Conservation (phyloP, 35 echinoderm and acorn worm genomes). For the Patiria miniata region DNA sequence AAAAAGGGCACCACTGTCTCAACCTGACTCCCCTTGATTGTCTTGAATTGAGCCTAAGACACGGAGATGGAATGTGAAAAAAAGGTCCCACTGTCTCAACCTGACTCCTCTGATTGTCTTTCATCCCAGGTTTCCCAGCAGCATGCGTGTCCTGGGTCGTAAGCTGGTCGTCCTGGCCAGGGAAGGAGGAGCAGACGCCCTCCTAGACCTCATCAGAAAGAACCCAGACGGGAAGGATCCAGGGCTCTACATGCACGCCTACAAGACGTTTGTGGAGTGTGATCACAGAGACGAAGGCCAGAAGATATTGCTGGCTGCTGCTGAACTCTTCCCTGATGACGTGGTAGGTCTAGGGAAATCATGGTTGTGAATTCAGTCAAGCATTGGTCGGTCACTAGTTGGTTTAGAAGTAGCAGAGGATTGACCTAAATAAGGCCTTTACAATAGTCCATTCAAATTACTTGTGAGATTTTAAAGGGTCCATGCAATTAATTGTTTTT, state of each 20-base stretch:
- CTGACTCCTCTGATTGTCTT: background rate
- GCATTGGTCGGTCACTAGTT: background rate
- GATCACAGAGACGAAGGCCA: slow-evolving; percentile 48
- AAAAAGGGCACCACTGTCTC: too few relatives aligned
- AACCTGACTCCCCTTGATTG: too few relatives aligned
- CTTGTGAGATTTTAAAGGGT: too few relatives aligned
- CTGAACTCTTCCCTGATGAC: slow-evolving; percentile 59
- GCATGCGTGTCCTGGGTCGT: slow-evolving; percentile 46
- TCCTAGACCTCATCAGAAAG: slow-evolving; percentile 32
- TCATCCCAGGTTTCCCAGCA: slow-evolving; percentile 41
- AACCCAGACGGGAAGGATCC: slow-evolving; percentile 42
- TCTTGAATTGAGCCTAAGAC: too few relatives aligned
- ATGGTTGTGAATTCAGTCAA: background rate
- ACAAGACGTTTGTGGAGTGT: slow-evolving; percentile 43
- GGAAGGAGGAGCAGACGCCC: slow-evolving; percentile 26
- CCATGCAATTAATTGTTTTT: too few relatives aligned
- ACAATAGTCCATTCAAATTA: background rate
- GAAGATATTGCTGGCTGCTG: slow-evolving; percentile 37
- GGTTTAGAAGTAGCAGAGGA: background rate
- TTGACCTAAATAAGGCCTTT: background rate
- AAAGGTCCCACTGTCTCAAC: too few relatives aligned
- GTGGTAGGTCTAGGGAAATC: slow-evolving; percentile 17
- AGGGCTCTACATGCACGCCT: slow-evolving; percentile 17
- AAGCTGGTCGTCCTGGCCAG: slow-evolving; percentile 43
- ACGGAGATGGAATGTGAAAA: too few relatives aligned